These are phyloP conservation scores for Channa striata DNA, from an alignment of 2,797 vertebrate species.

Conservation along the genomic window DNA sequence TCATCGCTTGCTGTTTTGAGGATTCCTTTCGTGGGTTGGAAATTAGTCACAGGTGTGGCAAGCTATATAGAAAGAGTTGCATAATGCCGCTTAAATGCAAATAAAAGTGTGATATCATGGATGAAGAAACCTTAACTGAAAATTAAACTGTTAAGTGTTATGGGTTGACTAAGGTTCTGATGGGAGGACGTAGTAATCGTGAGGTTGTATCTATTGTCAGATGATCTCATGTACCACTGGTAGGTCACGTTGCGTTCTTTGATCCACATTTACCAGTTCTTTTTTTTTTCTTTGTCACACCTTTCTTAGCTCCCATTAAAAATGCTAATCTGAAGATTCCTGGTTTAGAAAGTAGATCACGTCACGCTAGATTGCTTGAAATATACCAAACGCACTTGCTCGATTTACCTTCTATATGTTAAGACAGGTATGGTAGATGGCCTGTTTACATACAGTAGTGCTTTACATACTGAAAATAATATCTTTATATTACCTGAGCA, in stretches of 20 bases:
- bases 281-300: neutral
- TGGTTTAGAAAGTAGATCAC: neutral
- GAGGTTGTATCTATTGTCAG: conserved; percentile 23
- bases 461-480: too few relatives aligned
- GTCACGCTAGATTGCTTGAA: neutral
- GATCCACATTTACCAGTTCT: neutral
- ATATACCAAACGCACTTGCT: neutral
- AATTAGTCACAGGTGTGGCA: too few relatives aligned
- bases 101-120: too few relatives aligned
- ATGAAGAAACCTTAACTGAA: neutral
- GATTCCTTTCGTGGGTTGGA: too few relatives aligned
- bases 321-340: neutral
- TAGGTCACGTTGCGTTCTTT: conserved; percentile 13
- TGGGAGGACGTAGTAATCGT: conserved; percentile 5
- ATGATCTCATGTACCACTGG: conserved; percentile 15
- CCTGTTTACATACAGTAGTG: too few relatives aligned
- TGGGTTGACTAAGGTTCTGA: conserved; percentile 6
- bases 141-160: conserved; percentile 1
- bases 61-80: neutral
- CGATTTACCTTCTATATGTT: neutral
- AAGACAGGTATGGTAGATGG: too few relatives aligned
- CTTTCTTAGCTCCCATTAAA: too few relatives aligned
- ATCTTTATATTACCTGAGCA: too few relatives aligned
- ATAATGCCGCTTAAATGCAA: neutral
- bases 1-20: too few relatives aligned